phyloP scores from a whole-genome alignment of 2,888 invertebrate species.

The Mimachlamys varia region DNA sequence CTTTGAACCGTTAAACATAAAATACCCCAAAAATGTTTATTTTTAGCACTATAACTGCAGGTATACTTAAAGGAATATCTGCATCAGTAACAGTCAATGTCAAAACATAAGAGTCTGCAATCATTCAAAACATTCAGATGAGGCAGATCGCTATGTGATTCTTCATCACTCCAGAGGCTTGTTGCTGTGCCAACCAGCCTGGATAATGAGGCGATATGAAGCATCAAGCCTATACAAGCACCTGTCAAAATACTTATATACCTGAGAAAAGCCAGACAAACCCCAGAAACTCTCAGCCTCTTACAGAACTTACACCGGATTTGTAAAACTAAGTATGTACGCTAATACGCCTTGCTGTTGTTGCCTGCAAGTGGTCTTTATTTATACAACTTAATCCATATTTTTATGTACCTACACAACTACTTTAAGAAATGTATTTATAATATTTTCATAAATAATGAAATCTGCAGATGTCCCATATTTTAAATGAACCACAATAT shows the following conservation, averaged over 20 bases:
- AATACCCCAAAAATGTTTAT: too few relatives aligned
- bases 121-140: background rate
- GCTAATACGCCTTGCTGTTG: too few relatives aligned
- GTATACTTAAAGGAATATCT: background rate
- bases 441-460: too few relatives aligned
- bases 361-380: background rate
- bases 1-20: too few relatives aligned
- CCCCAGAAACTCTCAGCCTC: background rate
- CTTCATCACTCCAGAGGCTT: background rate
- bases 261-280: background rate
- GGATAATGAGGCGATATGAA: conserved; percentile 11
- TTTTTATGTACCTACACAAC: background rate
- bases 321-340: background rate
- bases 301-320: background rate
- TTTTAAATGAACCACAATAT: too few relatives aligned
- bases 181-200: conserved; percentile 5
- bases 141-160: background rate
- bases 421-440: too few relatives aligned
- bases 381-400: background rate
- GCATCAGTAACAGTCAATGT: background rate
- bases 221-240: background rate
- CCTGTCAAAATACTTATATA: conserved; percentile 28
- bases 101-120: background rate
- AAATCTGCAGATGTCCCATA: too few relatives aligned
- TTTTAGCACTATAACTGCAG: too few relatives aligned